Evolutionary conservation across 1,140 invertebrate genomes (phyloP), one percentile per base, ranked within the genome.

Genomic region (Drosophila equinoxialis): DNA sequence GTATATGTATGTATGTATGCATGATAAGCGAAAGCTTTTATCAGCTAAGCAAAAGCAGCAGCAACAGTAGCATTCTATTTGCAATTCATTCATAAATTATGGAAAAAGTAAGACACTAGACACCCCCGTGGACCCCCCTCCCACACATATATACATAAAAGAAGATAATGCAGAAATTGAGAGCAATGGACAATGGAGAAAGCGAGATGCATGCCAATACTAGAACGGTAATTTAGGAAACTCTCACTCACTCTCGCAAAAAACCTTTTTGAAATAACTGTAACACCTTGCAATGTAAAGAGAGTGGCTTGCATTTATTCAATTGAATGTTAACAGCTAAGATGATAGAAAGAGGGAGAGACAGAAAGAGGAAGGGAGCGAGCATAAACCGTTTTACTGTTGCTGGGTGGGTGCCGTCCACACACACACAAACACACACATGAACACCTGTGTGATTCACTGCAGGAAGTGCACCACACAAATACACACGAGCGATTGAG

Each of bases 31-130:
- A 33, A 17, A 45, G 37, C 20, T 57, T 86, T 86, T 86, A 86
- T 86, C 82, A 86, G 75, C 76, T 73, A 75, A 78, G 45, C 68
- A 66, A 23, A 60, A 66, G 30, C 42, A 26, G 33, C 33, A 65
- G 45, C 68, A 66, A 23, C 63, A 60, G 30, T 1, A 30, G 30
- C 30, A 30, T 30, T 42, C 13, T 63, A 69, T 20, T 57, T 73
- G 77, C 81, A 70, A 79, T 84, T 86, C 82, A 86, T 86, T 86
- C 82, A 86, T 86, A 71, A 86, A 81, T 68, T 51, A 74, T 35
- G 55, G 60, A 35, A 62, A 78, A 37, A 67, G 30, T 20, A 45
- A 51, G 30, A 17, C 45, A 30, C 64, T 54, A 6, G 6, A 42
- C 10, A 1, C 35, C 7, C 35, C 10, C 23, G 23, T 26, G 23